Percentiles rank a stretch among this genome's conserved stretches.
phyloP scores from a whole-genome alignment of 2,888 invertebrate genomes.

The Ellobium chinense region DNA sequence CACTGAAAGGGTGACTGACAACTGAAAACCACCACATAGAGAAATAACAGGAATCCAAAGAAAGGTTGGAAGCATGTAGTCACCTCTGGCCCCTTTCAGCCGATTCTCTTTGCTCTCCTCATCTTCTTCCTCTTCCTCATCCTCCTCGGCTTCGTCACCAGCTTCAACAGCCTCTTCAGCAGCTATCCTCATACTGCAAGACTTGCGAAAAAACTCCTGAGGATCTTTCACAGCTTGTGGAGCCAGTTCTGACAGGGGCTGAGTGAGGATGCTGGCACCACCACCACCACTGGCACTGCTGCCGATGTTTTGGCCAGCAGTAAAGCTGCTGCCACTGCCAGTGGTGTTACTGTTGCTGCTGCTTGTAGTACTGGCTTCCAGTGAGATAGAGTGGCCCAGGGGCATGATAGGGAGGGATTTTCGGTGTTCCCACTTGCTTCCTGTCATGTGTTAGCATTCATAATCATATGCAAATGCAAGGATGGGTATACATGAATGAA shows the following conservation, averaged over 20 bases:
- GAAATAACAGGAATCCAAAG: slow-evolving; percentile 1
- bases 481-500: no score
- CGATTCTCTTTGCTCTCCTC: slow-evolving; percentile 54
- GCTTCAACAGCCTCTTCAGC: slow-evolving; percentile 46
- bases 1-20: not conserved
- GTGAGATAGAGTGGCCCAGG: slow-evolving; percentile 38
- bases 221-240: slow-evolving; percentile 39
- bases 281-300: not conserved
- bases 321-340: not conserved
- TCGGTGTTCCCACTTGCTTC: slow-evolving; percentile 49
- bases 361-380: slow-evolving; percentile 18
- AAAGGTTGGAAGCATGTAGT: slow-evolving; percentile 1
- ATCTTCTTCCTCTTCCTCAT: slow-evolving; percentile 33
- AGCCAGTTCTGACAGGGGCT: not conserved
- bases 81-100: slow-evolving; percentile 62
- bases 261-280: not conserved
- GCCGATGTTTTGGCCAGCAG: not conserved
- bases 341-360: slow-evolving; percentile 37
- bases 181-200: slow-evolving; percentile 76
- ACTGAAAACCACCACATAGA: not conserved
- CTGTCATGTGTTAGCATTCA: slow-evolving; percentile 33
- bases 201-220: slow-evolving; percentile 73
- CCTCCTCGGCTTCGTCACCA: slow-evolving; percentile 46
- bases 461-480: no score
- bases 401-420: slow-evolving; percentile 51